Percentiles rank a stretch among this genome's conserved stretches.
Conservation (phyloP, 2,113 vertebrate genomes). For the Catharus bicknelli region DNA sequence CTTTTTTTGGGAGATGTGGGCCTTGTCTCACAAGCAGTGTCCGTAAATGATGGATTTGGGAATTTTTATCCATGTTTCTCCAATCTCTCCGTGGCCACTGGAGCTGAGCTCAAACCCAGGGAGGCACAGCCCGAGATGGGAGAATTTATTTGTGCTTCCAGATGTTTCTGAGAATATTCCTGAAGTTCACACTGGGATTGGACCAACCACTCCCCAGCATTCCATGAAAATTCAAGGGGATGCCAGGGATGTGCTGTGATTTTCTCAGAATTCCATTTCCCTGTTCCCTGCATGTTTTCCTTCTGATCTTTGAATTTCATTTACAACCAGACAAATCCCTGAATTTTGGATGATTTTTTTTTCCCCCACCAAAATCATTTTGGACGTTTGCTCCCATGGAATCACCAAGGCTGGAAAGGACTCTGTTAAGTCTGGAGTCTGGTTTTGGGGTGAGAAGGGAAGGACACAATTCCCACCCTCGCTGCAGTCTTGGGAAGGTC, state of each 20-base stretch:
- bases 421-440: too few species aligned
- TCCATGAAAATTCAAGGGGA: not conserved
- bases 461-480: too few species aligned
- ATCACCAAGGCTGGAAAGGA: too few species aligned
- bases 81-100: rapidly evolving
- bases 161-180: not conserved
- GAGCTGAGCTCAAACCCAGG: not conserved
- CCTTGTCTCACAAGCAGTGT: not conserved
- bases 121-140: not conserved
- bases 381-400: too few species aligned
- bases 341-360: too few species aligned
- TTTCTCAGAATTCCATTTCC: not conserved
- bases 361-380: too few species aligned
- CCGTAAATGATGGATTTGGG: not conserved
- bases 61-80: not conserved
- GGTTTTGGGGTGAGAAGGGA: too few species aligned
- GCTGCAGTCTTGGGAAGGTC: too few species aligned
- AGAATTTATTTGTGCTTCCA: not conserved
- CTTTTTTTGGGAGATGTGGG: not conserved
- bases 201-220: not conserved
- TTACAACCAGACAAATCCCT: too few species aligned
- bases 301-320: not conserved
- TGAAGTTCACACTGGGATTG: not conserved
- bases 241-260: not conserved
- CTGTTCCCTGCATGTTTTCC: not conserved